phyloP scores from a whole-genome alignment of 2,797 vertebrate genomes.

The Tokudaia tokunoshimensis region DNA sequence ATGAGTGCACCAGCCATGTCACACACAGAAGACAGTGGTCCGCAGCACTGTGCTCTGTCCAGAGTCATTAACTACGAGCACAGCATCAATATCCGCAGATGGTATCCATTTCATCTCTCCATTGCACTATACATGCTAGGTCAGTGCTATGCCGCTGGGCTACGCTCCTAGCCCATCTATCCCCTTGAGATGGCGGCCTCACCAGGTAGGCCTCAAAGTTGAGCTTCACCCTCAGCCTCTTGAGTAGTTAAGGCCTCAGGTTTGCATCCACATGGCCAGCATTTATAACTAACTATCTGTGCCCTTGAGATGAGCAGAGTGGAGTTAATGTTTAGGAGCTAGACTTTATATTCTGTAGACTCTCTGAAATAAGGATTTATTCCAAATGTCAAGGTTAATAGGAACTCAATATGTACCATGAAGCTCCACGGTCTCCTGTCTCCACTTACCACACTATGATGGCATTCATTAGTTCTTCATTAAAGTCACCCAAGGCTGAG shows the following conservation, averaged over 20 bases:
- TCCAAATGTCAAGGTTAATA: neutral
- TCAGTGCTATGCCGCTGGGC: neutral
- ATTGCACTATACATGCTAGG: neutral
- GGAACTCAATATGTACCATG: neutral
- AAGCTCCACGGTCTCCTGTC: neutral
- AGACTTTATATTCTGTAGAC: neutral
- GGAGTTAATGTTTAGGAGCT: neutral
- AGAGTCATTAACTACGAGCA: neutral
- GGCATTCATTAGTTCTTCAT: neutral
- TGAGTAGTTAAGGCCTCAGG: neutral
- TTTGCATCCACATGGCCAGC: neutral
- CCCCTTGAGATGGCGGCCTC: neutral
- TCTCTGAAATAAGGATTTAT: slow-evolving; percentile 23
- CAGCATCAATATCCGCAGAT: neutral
- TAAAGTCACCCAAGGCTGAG: neutral
- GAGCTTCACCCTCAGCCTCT: neutral
- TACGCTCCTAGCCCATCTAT: neutral
- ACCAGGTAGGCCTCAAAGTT: neutral
- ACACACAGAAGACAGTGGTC: neutral
- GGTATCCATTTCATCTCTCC: neutral
- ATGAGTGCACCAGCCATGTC: neutral
- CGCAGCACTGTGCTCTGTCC: neutral
- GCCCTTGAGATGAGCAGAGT: neutral
- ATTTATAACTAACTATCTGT: neutral
- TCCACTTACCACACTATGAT: neutral